phyloP scores from a whole-genome alignment of 2,113 vertebrate genomes.

The Cisticola juncidis region DNA sequence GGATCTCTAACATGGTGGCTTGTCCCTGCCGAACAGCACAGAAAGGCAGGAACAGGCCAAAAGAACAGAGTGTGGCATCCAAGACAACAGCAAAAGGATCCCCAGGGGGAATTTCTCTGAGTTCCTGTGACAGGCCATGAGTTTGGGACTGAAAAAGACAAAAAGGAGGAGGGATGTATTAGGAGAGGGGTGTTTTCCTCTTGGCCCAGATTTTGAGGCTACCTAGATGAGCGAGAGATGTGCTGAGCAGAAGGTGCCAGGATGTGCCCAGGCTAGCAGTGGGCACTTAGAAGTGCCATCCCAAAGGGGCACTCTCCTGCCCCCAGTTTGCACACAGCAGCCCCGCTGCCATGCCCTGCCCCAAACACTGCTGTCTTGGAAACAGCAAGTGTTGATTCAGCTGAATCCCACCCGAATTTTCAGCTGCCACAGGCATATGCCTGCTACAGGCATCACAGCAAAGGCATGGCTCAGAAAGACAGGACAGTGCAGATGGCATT shows the following conservation, averaged over 20 bases:
- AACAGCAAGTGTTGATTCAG: rapidly evolving
- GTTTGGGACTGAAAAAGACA: not conserved
- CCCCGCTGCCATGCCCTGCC: not conserved
- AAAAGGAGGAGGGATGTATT: not conserved
- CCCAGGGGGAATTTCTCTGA: rapidly evolving
- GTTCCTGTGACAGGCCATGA: rapidly evolving
- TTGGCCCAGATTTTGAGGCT: rapidly evolving
- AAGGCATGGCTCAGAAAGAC: not conserved
- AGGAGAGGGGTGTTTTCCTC: not conserved
- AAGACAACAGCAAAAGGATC: not conserved
- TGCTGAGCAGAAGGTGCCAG: not conserved
- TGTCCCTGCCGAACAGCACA: not conserved
- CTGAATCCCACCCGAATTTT: not conserved
- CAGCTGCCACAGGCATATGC: not conserved
- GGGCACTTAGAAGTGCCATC: rapidly evolving
- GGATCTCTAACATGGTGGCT: not conserved
- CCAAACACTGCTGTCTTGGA: not conserved
- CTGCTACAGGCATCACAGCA: not conserved
- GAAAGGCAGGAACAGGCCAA: not conserved
- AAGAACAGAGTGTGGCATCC: not conserved
- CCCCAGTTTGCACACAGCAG: rapidly evolving
- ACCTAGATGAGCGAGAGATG: not conserved
- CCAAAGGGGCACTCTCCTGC: rapidly evolving
- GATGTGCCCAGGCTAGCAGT: rapidly evolving
- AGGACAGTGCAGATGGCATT: rapidly evolving